These are phyloP conservation scores for Ormyrus labotus DNA, from an alignment of 2,888 invertebrate species.

Conservation along the genomic window DNA sequence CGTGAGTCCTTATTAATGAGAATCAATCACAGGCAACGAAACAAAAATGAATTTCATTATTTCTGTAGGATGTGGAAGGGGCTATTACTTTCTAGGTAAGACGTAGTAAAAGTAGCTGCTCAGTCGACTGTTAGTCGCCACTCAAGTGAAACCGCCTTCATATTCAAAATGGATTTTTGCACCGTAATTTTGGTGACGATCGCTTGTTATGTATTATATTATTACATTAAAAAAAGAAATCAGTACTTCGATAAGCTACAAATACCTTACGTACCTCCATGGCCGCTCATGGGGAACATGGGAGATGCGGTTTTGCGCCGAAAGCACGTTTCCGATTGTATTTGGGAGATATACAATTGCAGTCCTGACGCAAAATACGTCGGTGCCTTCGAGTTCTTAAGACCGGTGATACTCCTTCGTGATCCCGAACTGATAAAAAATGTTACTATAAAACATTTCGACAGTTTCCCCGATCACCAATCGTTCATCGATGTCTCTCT, in stretches of 20 bases:
- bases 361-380: slow-evolving; percentile 63
- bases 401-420: slow-evolving; percentile 64
- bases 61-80: no score
- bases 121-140: neutral
- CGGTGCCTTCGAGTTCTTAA: slow-evolving; percentile 65
- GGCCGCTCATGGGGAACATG: slow-evolving; percentile 61
- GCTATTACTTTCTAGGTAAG: no score
- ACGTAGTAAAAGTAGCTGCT: no score
- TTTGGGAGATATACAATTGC: slow-evolving; percentile 54
- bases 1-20: no score
- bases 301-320: slow-evolving; percentile 40
- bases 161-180: slow-evolving; percentile 18
- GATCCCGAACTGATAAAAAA: slow-evolving; percentile 69
- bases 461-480: slow-evolving; percentile 66
- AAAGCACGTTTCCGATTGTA: slow-evolving; percentile 22
- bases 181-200: neutral
- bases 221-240: slow-evolving; percentile 30
- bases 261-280: slow-evolving; percentile 54
- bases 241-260: slow-evolving; percentile 56
- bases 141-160: neutral
- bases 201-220: neutral
- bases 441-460: slow-evolving; percentile 67
- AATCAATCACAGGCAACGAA: no score
- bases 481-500: slow-evolving; percentile 57
- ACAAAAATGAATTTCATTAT: no score